Percentiles rank a stretch among this genome's conserved stretches.
phyloP scores from a whole-genome alignment of 2,797 vertebrate genomes.

The Benthosema pterotum region DNA sequence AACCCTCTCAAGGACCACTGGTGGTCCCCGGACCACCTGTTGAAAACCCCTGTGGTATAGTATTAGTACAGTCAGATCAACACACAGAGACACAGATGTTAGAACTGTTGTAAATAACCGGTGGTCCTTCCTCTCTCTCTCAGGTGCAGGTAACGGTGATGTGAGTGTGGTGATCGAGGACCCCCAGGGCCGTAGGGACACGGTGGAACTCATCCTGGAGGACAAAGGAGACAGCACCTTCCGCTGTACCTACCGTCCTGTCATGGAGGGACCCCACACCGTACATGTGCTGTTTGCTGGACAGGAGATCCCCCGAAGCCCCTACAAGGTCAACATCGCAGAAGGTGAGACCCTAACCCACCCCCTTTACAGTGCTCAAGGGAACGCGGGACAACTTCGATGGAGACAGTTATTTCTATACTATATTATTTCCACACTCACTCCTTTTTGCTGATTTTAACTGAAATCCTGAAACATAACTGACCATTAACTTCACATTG shows the following conservation, averaged over 20 bases:
- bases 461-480: no score
- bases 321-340: slow-evolving; percentile 89
- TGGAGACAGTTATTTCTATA: no score
- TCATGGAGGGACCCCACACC: slow-evolving; percentile 87
- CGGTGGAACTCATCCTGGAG: slow-evolving; percentile 93
- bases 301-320: slow-evolving; percentile 90
- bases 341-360: slow-evolving; percentile 93
- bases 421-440: no score
- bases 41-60: no score
- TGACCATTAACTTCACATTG: no score
- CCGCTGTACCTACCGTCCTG: slow-evolving; percentile 93
- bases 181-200: slow-evolving; percentile 91
- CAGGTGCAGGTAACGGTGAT: slow-evolving; percentile 93
- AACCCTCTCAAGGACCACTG: no score
- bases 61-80: no score
- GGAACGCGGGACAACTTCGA: no score
- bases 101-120: no score
- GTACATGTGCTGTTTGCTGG: slow-evolving; percentile 89
- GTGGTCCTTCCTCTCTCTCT: not conserved
- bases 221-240: slow-evolving; percentile 93
- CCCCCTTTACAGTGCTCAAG: slow-evolving; percentile 35
- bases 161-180: slow-evolving; percentile 93
- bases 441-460: no score
- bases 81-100: no score
- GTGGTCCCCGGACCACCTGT: no score